Evolutionary conservation across 2,888 invertebrate genomes (phyloP), one percentile per base, ranked within the genome.

Genomic region (Caenorhabditis panamensis): DNA sequence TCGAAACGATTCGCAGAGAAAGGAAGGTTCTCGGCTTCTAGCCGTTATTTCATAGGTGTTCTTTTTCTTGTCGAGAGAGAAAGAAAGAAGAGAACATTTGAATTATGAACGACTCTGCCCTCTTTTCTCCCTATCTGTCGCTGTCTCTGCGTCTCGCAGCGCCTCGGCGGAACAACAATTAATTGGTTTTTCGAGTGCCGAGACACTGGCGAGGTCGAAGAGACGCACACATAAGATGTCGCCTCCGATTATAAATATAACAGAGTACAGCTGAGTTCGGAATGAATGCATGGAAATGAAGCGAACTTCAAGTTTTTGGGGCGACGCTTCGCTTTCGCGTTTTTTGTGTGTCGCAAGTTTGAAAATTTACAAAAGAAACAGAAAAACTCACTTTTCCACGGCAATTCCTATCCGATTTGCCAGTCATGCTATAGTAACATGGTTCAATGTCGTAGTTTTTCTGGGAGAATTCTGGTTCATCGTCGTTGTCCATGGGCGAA

Each of bases 361-460:
- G 8, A 51, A 37, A 61, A 13, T 44, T 41, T 44, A 44, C 20
- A 36, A 28, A 22, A 44, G 16, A 36, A 28, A 22, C 31, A 31
- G 41, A 59, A 76, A 41, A 8, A 80, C 82, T 72, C 62, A 85
- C 85, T 53, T 76, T 82, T 71, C 85, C 85, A n/a, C 85, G 82
- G 24, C 77, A 75, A 56, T 61, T 73, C 56, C 79, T 64, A 68
- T 83, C 85, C 20, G 69, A 71, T 76, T 79, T 80, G 49, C 85
- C 83, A 31, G 75, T 78, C 31, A 82, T 54, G 58, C 71, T 81
- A 66, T 85, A 85, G 64, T 85, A 85, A 59, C 83, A 82, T 54
- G 81, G 82, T 71, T 85, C 85, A 51, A 83, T 79, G 53, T 82
- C 81, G 64, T 82, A 82, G 58, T 76, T 67, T 47, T 72, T 76